Evolutionary conservation across 1,140 invertebrate species (phyloP).

Genomic region (Heliothis virescens): DNA sequence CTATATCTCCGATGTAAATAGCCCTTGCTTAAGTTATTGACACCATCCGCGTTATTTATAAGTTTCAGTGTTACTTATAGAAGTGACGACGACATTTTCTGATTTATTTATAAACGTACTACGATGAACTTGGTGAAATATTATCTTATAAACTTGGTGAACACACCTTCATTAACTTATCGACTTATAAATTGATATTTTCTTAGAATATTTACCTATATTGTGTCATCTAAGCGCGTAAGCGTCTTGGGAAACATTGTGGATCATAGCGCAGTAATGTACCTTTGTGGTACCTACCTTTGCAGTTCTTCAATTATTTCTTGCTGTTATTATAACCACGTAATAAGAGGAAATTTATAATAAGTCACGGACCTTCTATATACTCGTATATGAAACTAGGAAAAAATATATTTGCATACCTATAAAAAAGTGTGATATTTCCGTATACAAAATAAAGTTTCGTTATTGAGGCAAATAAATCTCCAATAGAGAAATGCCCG

Average conservation of each 20-base stretch:
- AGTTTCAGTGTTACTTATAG: slow-evolving; percentile 12
- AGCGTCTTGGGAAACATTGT: too few relatives aligned
- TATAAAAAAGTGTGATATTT: slow-evolving; percentile 12
- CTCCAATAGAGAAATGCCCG: slow-evolving; percentile 56
- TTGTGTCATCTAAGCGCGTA: background rate
- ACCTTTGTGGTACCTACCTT: too few relatives aligned
- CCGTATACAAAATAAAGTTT: slow-evolving; percentile 25
- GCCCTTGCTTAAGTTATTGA: slow-evolving; percentile 28
- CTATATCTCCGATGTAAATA: slow-evolving; percentile 10
- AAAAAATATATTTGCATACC: slow-evolving; percentile 9
- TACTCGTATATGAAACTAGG: too few relatives aligned
- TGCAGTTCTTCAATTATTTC: too few relatives aligned
- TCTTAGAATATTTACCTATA: background rate
- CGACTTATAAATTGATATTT: background rate
- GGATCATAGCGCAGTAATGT: too few relatives aligned
- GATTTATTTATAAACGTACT: slow-evolving; percentile 29
- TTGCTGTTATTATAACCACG: too few relatives aligned
- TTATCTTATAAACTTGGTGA: slow-evolving; percentile 19
- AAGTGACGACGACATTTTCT: slow-evolving; percentile 4
- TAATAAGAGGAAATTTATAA: too few relatives aligned
- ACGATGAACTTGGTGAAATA: slow-evolving; percentile 12
- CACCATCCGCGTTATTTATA: slow-evolving; percentile 39
- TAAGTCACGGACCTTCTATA: too few relatives aligned
- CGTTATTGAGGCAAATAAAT: slow-evolving; percentile 60
- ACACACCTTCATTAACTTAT: background rate